Evolutionary conservation across 2,888 invertebrate genomes (phyloP).

Genomic region (Diadegma fenestrale): DNA sequence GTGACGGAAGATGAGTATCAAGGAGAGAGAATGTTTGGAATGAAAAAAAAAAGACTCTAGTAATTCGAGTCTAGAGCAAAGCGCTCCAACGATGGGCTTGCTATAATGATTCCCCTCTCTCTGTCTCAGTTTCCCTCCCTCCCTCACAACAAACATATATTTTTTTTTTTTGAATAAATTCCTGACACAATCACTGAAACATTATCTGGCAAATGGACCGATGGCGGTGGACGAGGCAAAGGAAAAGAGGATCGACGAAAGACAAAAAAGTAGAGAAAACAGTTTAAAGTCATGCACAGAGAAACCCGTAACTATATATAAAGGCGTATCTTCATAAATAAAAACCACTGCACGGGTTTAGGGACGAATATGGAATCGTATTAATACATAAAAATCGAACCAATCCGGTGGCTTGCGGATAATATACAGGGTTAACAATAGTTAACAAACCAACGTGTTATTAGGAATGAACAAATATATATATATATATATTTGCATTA

Average conservation of each 20-base stretch:
- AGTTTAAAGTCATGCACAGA: conserved; percentile 79
- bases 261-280: conserved; percentile 69
- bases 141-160: background rate
- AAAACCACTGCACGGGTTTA: conserved; percentile 45
- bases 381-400: conserved; percentile 46
- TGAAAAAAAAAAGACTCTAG: conserved; percentile 35
- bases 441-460: background rate
- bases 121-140: conserved; percentile 21
- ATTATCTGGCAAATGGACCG: conserved; percentile 73
- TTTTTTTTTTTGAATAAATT: background rate
- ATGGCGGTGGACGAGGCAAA: conserved; percentile 76
- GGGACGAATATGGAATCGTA: conserved; percentile 69
- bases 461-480: background rate
- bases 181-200: conserved; percentile 13
- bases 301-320: conserved; percentile 75
- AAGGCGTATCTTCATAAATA: conserved; percentile 22
- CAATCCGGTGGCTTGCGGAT: conserved; percentile 33
- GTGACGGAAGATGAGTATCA: conserved; percentile 6
- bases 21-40: conserved; percentile 42
- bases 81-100: background rate
- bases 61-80: conserved; percentile 28
- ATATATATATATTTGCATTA: background rate
- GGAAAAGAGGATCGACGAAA: conserved; percentile 65
- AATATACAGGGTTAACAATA: conserved; percentile 36
- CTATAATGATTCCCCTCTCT: conserved; percentile 3